These are phyloP conservation scores for Leptopilina clavipes DNA, from an alignment of 1,140 invertebrate genomes.

Conservation along the genomic window DNA sequence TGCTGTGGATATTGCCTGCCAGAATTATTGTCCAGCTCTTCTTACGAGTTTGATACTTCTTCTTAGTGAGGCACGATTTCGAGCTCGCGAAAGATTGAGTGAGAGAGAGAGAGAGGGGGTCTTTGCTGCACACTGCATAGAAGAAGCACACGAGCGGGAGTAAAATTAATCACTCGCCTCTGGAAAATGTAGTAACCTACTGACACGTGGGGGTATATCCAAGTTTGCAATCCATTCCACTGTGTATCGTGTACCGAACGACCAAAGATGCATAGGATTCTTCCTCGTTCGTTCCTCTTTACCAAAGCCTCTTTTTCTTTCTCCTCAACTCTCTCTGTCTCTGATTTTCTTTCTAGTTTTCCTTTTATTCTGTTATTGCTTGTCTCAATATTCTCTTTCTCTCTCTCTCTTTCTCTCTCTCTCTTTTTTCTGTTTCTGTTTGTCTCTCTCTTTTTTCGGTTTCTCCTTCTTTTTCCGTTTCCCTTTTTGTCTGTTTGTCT, in stretches of 20 bases:
- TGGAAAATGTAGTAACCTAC: slow-evolving; percentile 56
- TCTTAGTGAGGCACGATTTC: slow-evolving; percentile 49
- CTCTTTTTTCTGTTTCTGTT: too few relatives aligned
- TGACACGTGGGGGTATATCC: slow-evolving; percentile 46
- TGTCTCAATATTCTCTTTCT: too few relatives aligned
- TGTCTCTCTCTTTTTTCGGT: too few relatives aligned
- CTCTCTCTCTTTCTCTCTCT: too few relatives aligned
- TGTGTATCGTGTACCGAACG: slow-evolving; percentile 40
- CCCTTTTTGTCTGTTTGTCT: too few relatives aligned
- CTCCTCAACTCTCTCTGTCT: too few relatives aligned
- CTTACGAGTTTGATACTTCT: slow-evolving; percentile 49
- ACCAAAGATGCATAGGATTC: slow-evolving; percentile 44
- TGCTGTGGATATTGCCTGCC: slow-evolving; percentile 47
- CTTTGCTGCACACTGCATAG: neutral
- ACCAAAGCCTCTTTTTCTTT: slow-evolving; percentile 26
- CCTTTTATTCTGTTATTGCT: too few relatives aligned
- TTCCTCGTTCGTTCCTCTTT: slow-evolving; percentile 40
- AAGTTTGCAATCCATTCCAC: slow-evolving; percentile 34
- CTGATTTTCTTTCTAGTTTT: too few relatives aligned
- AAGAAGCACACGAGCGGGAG: slow-evolving; percentile 48
- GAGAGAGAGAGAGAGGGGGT: too few relatives aligned
- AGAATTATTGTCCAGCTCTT: slow-evolving; percentile 55
- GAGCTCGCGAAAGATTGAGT: too few relatives aligned
- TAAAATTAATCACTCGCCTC: slow-evolving; percentile 56
- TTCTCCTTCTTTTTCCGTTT: too few relatives aligned